Percentiles rank a stretch among this genome's conserved stretches.
These are phyloP conservation scores for Trididemnum nubilum DNA, from an alignment of 23 tunicate species.

Conservation along the genomic window DNA sequence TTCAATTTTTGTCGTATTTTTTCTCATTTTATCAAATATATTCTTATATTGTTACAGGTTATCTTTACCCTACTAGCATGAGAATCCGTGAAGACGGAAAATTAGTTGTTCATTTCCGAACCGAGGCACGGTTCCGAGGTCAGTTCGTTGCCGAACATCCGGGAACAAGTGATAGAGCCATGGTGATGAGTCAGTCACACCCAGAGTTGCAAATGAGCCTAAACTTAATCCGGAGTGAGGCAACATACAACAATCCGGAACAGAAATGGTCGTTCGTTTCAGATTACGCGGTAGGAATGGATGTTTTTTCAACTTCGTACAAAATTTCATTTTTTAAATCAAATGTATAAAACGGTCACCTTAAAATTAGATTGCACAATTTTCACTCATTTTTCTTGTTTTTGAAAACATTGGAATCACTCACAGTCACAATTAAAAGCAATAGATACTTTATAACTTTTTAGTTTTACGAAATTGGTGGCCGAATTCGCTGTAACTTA, in stretches of 20 bases:
- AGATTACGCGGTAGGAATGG: constrained; percentile 81
- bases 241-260: constrained; percentile 88
- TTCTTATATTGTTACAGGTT: constrained; percentile 52
- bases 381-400: too few relatives aligned
- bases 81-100: constrained; percentile 91
- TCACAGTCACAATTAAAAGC: too few relatives aligned
- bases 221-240: constrained; percentile 66
- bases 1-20: background rate
- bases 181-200: constrained; percentile 88
- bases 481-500: too few relatives aligned
- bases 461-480: too few relatives aligned
- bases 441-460: too few relatives aligned
- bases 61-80: constrained; percentile 96
- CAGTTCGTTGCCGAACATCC: constrained; percentile 88
- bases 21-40: too few relatives aligned
- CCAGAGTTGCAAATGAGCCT: constrained; percentile 78
- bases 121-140: constrained; percentile 94
- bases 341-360: too few relatives aligned
- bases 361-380: too few relatives aligned
- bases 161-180: constrained; percentile 64
- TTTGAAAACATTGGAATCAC: too few relatives aligned
- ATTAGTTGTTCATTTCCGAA: constrained; percentile 91
- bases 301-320: background rate
- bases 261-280: constrained; percentile 96
- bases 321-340: too few relatives aligned